Evolutionary conservation across 2,113 vertebrate genomes (phyloP).

Genomic region (Prietella phreatophila): DNA sequence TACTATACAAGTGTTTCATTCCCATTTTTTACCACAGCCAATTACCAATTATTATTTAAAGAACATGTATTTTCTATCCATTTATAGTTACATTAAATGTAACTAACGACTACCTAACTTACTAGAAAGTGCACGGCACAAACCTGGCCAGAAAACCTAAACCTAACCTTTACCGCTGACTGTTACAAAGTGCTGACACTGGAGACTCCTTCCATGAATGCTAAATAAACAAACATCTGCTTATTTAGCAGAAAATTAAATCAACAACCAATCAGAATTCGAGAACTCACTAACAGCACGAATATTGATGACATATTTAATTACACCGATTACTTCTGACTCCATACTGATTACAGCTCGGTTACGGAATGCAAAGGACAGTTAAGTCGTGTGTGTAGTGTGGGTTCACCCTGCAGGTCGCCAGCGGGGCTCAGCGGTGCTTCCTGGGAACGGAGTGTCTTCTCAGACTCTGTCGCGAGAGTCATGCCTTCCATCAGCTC

Average conservation of each 20-base stretch:
- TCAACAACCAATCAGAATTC: neutral
- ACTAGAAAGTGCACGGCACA: too few relatives aligned
- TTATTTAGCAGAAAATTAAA: rapidly evolving
- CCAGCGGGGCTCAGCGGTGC: conserved; percentile 74
- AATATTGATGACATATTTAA: neutral
- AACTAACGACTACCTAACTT: too few relatives aligned
- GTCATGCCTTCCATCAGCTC: conserved; percentile 90
- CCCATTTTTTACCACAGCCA: too few relatives aligned
- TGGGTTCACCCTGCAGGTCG: conserved; percentile 57
- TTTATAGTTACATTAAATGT: too few relatives aligned
- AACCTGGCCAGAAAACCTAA: too few relatives aligned
- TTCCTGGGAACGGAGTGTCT: conserved; percentile 78
- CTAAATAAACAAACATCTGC: neutral
- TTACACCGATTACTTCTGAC: neutral
- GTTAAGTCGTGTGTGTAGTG: neutral
- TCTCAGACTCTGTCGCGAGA: conserved; percentile 83
- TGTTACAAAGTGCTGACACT: neutral
- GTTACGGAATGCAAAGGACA: neutral
- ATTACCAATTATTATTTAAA: too few relatives aligned
- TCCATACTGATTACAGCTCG: neutral
- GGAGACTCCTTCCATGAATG: neutral
- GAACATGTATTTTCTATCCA: too few relatives aligned
- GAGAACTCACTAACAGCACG: neutral
- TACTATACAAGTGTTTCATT: too few relatives aligned
- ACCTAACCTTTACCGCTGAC: neutral